phyloP scores from a whole-genome alignment of 2,113 vertebrate species.

The Sterrhoptilus dennistouni region DNA sequence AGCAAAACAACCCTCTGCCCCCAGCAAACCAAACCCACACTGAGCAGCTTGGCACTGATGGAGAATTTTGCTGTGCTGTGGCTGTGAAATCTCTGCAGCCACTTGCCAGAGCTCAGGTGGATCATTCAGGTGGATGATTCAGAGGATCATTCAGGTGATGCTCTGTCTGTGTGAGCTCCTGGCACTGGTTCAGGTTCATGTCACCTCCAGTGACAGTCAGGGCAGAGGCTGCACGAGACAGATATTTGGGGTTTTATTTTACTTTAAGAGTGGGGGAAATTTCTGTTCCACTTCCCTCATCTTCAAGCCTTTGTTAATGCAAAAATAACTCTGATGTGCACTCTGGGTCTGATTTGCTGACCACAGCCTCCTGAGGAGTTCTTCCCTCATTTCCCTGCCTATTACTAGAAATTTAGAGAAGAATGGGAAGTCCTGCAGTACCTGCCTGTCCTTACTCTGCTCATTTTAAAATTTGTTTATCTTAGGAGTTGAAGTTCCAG shows the following conservation, averaged over 20 bases:
- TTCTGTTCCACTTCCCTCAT: background rate
- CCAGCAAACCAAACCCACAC: fast-evolving
- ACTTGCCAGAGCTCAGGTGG: background rate
- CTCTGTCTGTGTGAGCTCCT: background rate
- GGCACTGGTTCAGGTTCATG: background rate
- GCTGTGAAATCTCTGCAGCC: background rate
- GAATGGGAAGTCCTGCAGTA: background rate
- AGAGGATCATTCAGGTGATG: background rate
- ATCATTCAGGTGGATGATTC: background rate
- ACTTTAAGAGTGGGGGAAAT: background rate
- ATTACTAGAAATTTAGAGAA: background rate
- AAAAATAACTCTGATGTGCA: background rate
- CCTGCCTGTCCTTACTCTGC: background rate
- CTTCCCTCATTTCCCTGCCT: background rate
- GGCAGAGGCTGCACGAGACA: background rate
- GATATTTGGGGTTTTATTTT: background rate
- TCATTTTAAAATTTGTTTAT: background rate
- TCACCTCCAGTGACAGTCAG: background rate
- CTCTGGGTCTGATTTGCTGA: background rate
- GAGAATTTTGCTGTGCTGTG: background rate
- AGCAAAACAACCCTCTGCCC: background rate
- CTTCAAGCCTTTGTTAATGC: background rate
- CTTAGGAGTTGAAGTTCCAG: background rate
- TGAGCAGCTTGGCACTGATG: background rate
- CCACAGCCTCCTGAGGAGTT: background rate